Base-by-base conservation (phyloP, 2,888 invertebrate genomes). In the Caenorhabditis sp. region DNA sequence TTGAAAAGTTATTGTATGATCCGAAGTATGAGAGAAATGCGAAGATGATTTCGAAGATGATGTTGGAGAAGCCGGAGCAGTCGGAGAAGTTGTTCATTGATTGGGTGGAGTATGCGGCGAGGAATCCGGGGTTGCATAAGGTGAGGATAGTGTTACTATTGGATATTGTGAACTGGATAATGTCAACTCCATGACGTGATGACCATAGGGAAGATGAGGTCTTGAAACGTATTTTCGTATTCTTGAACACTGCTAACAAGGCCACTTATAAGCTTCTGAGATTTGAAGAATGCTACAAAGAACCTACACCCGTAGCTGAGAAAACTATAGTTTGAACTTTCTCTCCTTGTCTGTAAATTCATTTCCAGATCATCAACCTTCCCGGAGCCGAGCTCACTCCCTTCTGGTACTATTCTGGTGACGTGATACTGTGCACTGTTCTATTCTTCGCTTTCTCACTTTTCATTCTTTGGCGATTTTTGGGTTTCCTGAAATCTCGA, bases 51-150 rank as follows among this genome's bases (percentile, higher is more conserved):
- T 54, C 82, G 7, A 66, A 80, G 31, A 83, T 86, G 80, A 84
- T 86, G 64, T 12, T 14, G 2, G 28, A 63, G 16, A 80, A 82
- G 47, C 86, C 86, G 14, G 77, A 80, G 26, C 64, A 76, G 44
- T 58, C 82, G 1, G 77, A 76, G 41, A 51, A 83, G 19, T 10
- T 70, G 22, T 82, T 85, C 49, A 38, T 83, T 8, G 81, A 83
- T 16, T 85, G 83, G 85, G 64, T 85, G 10, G 86, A 86, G 47
- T 86, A 61, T 51, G 68, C 83, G 6, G 86, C 80, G 7, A 79
- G 66, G 14, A 80, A 84, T 74, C 83, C 83, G 12, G 77, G 72
- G 14, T 54, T 85, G 3, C 81, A 85, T 54, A 76, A 77, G 19
- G 68, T 80, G n/a, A n/a, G n/a, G n/a, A n/a, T n/a, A n/a, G n/a